Conservation (phyloP, 2,797 vertebrate genomes). For the Sternarchorhynchus goeldii region DNA sequence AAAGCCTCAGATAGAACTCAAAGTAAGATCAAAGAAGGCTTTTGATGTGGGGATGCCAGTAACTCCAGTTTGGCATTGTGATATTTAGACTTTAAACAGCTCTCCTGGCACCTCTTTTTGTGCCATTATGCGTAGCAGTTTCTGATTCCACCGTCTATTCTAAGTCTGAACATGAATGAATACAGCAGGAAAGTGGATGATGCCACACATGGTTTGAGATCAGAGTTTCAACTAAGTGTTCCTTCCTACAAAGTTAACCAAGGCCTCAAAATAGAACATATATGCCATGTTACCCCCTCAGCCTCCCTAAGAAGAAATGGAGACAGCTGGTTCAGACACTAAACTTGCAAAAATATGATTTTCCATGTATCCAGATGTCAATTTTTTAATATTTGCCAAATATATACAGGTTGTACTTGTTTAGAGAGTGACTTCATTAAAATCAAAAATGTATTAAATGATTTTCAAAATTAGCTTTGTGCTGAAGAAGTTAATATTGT, state of each 20-base stretch:
- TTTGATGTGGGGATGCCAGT: conserved; percentile 54
- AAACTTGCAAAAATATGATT: background rate
- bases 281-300: background rate
- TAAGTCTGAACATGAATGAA: background rate
- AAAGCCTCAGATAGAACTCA: conserved; percentile 18
- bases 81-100: conserved; percentile 45
- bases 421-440: background rate
- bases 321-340: background rate
- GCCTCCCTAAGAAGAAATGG: background rate
- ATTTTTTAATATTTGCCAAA: conserved; percentile 5
- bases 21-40: conserved; percentile 55
- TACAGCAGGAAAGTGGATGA: conserved; percentile 24
- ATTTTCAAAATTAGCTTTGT: background rate
- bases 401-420: background rate
- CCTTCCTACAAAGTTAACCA: no score
- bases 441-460: background rate
- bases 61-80: conserved; percentile 42
- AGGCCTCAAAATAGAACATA: background rate
- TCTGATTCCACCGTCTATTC: conserved; percentile 42
- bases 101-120: conserved; percentile 34
- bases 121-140: conserved; percentile 6
- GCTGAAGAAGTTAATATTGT: background rate
- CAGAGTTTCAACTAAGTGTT: background rate
- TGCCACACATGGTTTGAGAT: background rate
- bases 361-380: no score